Evolutionary conservation across 2,797 vertebrate species (phyloP).

Genomic region (Erethizon dorsatum): DNA sequence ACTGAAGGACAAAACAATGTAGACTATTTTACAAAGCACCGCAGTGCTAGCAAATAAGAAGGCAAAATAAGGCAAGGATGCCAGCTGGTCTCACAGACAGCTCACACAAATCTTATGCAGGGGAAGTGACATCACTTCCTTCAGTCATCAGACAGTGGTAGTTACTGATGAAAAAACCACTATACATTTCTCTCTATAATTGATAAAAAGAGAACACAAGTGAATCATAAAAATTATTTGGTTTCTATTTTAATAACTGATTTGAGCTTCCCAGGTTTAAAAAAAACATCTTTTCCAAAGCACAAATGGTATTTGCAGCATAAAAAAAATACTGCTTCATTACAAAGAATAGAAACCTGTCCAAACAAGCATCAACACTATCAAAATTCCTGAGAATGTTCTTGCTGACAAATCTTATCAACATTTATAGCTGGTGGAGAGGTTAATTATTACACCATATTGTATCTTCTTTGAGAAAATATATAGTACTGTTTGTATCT

Average conservation of each 20-base stretch:
- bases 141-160: background rate
- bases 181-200: background rate
- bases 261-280: too few species aligned
- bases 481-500: background rate
- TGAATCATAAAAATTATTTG: background rate
- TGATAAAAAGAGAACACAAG: background rate
- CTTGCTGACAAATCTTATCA: background rate
- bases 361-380: background rate
- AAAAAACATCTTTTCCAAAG: too few species aligned
- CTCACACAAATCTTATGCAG: too few species aligned
- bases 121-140: background rate
- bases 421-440: background rate
- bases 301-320: too few species aligned
- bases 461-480: background rate
- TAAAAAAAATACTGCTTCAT: background rate
- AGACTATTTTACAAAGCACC: background rate
- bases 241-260: background rate
- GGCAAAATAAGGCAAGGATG: background rate
- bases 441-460: background rate
- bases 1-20: background rate
- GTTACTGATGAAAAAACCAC: background rate
- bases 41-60: background rate
- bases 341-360: background rate
- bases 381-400: background rate
- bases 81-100: background rate